Evolutionary conservation across 2,797 vertebrate species (phyloP).

Genomic region (Chiroxiphia lanceolata): DNA sequence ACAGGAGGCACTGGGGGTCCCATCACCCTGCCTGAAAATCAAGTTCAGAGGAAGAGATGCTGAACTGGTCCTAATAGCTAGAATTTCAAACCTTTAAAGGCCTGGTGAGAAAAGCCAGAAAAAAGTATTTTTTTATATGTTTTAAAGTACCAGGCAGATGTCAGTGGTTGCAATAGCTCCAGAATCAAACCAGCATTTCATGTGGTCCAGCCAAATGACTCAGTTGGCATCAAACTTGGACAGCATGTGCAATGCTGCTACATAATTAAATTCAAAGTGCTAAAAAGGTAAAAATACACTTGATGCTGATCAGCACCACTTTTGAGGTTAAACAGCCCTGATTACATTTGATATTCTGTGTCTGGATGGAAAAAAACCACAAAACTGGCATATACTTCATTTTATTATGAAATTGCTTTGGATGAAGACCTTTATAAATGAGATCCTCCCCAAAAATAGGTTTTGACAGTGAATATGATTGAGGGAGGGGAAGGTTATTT

Average conservation of each 20-base stretch:
- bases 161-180: neutral
- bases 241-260: neutral
- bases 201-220: neutral
- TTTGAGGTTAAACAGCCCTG: constrained; percentile 10
- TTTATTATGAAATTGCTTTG: neutral
- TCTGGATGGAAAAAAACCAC: neutral
- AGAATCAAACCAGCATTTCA: neutral
- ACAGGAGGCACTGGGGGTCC: neutral
- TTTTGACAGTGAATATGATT: neutral
- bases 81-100: neutral
- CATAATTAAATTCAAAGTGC: neutral
- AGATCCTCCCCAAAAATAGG: neutral
- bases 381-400: neutral
- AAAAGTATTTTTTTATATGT: neutral
- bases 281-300: neutral
- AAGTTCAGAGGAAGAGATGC: neutral
- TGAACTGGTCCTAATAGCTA: neutral
- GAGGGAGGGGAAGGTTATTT: neutral
- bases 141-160: neutral
- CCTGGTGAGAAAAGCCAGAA: neutral
- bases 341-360: constrained; percentile 25
- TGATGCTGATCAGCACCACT: neutral
- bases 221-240: neutral
- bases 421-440: neutral
- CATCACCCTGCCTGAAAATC: neutral